Percentiles rank a stretch among this genome's conserved stretches.
These are phyloP conservation scores for Eugnorisma glareosa DNA, from an alignment of 2,888 invertebrate species.

Conservation along the genomic window DNA sequence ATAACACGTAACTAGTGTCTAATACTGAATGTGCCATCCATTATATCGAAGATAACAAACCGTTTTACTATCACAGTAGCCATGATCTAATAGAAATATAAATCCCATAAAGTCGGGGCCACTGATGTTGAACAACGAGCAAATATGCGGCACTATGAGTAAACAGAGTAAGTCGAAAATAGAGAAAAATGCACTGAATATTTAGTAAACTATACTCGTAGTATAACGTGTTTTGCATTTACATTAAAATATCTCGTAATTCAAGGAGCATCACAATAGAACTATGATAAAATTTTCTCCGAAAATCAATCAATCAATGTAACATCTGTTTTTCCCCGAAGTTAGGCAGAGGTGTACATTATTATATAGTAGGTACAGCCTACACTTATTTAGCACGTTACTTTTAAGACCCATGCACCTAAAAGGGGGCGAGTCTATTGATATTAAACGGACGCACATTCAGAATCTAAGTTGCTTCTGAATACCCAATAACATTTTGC, in stretches of 20 bases:
- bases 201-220: background rate
- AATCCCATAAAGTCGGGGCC: constrained; percentile 19
- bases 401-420: background rate
- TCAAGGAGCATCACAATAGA: background rate
- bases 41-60: constrained; percentile 13
- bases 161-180: constrained; percentile 18
- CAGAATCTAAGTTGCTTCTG: background rate
- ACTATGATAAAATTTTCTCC: background rate
- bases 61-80: constrained; percentile 32
- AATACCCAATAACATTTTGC: background rate
- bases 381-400: background rate
- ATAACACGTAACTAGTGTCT: no score
- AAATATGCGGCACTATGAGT: background rate
- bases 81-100: constrained; percentile 37
- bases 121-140: constrained; percentile 9
- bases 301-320: background rate
- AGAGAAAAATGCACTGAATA: background rate
- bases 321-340: background rate
- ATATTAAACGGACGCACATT: background rate
- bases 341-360: background rate
- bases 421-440: background rate
- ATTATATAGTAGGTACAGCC: background rate
- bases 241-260: background rate
- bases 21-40: no score
- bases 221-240: background rate